Conservation (phyloP, 2,888 invertebrate genomes). For the Phragmatobia fuliginosa region DNA sequence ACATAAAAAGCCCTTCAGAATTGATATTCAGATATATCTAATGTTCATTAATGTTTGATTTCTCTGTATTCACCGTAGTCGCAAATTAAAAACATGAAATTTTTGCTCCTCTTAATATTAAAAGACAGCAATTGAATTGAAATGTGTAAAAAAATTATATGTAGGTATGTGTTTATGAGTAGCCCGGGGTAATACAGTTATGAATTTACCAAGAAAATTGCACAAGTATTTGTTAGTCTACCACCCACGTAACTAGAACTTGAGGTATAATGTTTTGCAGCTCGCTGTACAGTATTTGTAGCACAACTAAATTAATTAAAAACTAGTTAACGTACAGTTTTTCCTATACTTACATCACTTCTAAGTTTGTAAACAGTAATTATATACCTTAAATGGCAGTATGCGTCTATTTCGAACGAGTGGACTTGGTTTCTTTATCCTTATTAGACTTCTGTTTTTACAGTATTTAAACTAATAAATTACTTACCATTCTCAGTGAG, state of each 20-base stretch:
- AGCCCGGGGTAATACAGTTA: slow-evolving; percentile 26
- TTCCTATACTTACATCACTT: neutral
- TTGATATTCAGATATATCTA: neutral
- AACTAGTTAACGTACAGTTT: neutral
- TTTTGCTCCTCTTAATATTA: neutral
- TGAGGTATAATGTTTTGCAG: slow-evolving; percentile 19
- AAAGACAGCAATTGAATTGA: slow-evolving; percentile 30
- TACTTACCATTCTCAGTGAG: neutral
- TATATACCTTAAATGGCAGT: neutral
- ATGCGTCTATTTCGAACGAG: neutral
- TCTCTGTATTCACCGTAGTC: neutral
- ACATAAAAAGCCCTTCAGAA: no score
- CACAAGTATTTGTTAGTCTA: slow-evolving; percentile 30
- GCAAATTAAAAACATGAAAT: neutral
- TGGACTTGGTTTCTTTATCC: neutral
- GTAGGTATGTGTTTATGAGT: slow-evolving; percentile 29
- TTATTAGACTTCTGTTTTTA: neutral
- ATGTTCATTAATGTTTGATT: neutral
- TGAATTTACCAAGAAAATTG: slow-evolving; percentile 46
- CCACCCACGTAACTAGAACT: slow-evolving; percentile 34
- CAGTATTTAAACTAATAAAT: neutral
- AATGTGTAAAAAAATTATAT: neutral
- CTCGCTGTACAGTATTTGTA: neutral
- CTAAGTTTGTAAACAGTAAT: neutral
- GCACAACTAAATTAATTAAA: neutral